These are phyloP conservation scores for Pyrrhia umbra DNA, from an alignment of 2,888 invertebrate genomes.

Conservation along the genomic window DNA sequence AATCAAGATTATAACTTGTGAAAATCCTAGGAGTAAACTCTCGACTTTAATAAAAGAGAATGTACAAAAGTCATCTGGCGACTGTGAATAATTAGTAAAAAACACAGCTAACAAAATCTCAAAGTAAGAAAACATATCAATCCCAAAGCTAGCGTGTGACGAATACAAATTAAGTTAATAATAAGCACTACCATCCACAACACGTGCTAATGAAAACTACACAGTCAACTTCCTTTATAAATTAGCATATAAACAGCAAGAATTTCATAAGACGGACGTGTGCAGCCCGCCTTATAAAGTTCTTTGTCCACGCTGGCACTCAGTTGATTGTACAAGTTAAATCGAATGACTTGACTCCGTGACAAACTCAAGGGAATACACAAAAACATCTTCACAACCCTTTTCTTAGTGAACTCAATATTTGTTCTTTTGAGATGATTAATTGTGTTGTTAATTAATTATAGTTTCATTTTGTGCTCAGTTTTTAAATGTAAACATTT, in stretches of 20 bases:
- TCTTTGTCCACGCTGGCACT: conserved; percentile 44
- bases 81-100: background rate
- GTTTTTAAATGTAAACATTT: too few relatives aligned
- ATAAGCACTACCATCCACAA: background rate
- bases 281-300: conserved; percentile 2
- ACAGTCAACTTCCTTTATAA: background rate
- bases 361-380: conserved; percentile 22
- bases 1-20: too few relatives aligned
- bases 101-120: too few relatives aligned
- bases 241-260: background rate
- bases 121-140: background rate
- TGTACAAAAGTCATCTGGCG: background rate
- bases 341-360: conserved; percentile 62
- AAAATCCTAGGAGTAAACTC: too few relatives aligned
- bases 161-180: background rate
- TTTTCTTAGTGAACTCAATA: conserved; percentile 8
- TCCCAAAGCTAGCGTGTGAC: background rate
- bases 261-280: conserved; percentile 19
- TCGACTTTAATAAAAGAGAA: too few relatives aligned
- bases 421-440: conserved; percentile 4
- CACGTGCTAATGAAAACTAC: background rate
- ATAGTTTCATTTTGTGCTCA: too few relatives aligned
- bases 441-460: background rate
- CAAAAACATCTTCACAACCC: conserved; percentile 20
- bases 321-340: conserved; percentile 67